Conservation (phyloP, 2,797 vertebrate genomes). For the Sciurus carolinensis region DNA sequence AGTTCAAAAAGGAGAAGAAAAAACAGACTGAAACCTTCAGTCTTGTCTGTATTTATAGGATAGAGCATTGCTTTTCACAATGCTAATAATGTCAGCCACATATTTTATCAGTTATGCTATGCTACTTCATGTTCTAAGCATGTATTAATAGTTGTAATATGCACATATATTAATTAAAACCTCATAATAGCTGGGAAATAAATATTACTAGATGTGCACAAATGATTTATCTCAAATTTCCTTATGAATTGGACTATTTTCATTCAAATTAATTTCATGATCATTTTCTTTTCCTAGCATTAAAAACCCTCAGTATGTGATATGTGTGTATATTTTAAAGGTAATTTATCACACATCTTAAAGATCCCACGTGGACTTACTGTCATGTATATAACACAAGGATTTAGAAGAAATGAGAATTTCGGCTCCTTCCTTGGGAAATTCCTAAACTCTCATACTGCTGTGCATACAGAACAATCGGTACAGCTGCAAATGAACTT, state of each 20-base stretch:
- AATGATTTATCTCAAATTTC: background rate
- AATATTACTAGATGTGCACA: background rate
- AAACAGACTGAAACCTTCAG: background rate
- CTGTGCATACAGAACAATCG: background rate
- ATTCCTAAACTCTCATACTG: background rate
- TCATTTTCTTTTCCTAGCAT: slow-evolving; percentile 45
- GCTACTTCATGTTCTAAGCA: background rate
- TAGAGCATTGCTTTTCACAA: background rate
- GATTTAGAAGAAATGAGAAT: slow-evolving; percentile 6
- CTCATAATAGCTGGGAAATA: background rate
- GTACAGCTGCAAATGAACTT: slow-evolving; percentile 3
- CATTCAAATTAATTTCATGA: background rate
- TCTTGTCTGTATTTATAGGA: background rate
- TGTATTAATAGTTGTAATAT: background rate
- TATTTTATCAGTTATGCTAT: background rate
- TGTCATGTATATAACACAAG: background rate
- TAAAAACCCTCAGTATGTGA: background rate
- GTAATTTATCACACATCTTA: background rate
- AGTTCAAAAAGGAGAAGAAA: background rate
- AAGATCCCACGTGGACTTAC: background rate
- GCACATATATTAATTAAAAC: background rate
- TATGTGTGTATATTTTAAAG: background rate
- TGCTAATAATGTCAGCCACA: background rate
- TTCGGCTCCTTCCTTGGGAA: background rate
- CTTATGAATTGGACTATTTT: background rate